A percentile compares a stretch with the other conserved stretches of the same genome.
Evolutionary conservation across 1,140 invertebrate species (phyloP).

Genomic region (Drosophila pandora): DNA sequence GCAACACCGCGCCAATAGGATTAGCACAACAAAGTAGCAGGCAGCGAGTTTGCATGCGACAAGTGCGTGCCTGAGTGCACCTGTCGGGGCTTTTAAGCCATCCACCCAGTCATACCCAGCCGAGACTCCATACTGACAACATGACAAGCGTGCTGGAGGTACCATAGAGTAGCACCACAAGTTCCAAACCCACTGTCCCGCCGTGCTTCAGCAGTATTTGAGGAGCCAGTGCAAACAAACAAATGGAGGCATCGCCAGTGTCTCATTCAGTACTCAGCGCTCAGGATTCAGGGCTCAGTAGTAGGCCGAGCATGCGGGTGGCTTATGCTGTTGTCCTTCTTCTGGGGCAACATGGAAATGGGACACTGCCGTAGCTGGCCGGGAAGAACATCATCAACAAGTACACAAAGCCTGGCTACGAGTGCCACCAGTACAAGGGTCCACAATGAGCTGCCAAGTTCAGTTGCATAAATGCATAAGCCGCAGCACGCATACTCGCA

Average conservation of each 20-base stretch:
- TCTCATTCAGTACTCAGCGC: slow-evolving; percentile 15
- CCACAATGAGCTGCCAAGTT: slow-evolving; percentile 63
- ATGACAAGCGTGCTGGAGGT: slow-evolving; percentile 46
- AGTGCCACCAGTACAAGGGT: slow-evolving; percentile 19
- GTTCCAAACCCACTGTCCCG: neutral
- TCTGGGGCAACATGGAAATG: slow-evolving; percentile 45
- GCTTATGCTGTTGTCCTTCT: slow-evolving; percentile 34
- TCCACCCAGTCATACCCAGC: slow-evolving; percentile 45
- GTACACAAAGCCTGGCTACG: slow-evolving; percentile 33
- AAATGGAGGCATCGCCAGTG: slow-evolving; percentile 50
- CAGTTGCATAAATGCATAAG: slow-evolving; percentile 71
- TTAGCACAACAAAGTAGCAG: slow-evolving; percentile 67
- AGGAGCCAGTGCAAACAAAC: slow-evolving; percentile 38
- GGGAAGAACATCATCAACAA: slow-evolving; percentile 51
- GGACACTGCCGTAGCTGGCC: slow-evolving; percentile 16
- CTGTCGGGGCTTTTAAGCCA: slow-evolving; percentile 69
- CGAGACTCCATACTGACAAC: slow-evolving; percentile 44
- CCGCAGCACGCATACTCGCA: slow-evolving; percentile 41
- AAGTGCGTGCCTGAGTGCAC: slow-evolving; percentile 67
- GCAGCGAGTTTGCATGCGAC: slow-evolving; percentile 48
- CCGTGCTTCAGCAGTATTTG: slow-evolving; percentile 11
- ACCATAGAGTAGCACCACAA: neutral
- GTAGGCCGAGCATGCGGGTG: slow-evolving; percentile 36
- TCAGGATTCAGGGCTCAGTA: neutral
- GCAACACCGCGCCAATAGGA: slow-evolving; percentile 40